Conservation (phyloP, 1,140 invertebrate species). For the Drosophila triauraria region DNA sequence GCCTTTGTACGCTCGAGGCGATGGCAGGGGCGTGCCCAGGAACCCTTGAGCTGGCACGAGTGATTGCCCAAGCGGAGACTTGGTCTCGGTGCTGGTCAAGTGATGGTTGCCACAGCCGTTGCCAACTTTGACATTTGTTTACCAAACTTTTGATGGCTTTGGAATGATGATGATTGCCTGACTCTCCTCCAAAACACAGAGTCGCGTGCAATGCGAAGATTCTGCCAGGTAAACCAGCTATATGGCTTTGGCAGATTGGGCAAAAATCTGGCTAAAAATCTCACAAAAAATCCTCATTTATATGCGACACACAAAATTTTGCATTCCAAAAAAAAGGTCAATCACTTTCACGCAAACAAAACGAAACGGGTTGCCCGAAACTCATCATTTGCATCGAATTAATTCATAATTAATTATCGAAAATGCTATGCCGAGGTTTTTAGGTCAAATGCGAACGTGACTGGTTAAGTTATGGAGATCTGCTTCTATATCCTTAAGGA, state of each 20-base stretch:
- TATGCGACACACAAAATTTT: constrained; percentile 29
- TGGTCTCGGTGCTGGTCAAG: constrained; percentile 19
- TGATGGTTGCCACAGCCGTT: constrained; percentile 21
- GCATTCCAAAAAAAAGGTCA: constrained; percentile 43
- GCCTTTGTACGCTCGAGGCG: constrained; percentile 16
- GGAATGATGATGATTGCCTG: constrained; percentile 1
- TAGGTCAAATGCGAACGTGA: background rate
- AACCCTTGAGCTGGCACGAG: constrained; percentile 24
- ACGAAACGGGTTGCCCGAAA: constrained; percentile 17
- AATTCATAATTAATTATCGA: constrained; percentile 44
- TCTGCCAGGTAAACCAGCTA: background rate
- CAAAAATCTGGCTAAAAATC: background rate
- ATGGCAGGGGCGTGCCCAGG: constrained; percentile 15
- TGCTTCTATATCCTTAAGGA: background rate
- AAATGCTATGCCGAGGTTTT: constrained; percentile 30
- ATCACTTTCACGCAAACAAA: constrained; percentile 40
- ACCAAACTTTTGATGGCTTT: constrained; percentile 14
- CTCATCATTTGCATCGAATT: constrained; percentile 28
- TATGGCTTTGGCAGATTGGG: background rate
- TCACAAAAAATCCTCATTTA: constrained; percentile 18
- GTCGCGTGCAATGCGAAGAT: background rate
- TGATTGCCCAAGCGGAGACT: constrained; percentile 16
- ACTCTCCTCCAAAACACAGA: background rate
- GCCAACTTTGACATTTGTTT: constrained; percentile 36
- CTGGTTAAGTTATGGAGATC: background rate